phyloP scores from a whole-genome alignment of 92 coral and sea anemone genomes.

The Epizoanthus stellaris region DNA sequence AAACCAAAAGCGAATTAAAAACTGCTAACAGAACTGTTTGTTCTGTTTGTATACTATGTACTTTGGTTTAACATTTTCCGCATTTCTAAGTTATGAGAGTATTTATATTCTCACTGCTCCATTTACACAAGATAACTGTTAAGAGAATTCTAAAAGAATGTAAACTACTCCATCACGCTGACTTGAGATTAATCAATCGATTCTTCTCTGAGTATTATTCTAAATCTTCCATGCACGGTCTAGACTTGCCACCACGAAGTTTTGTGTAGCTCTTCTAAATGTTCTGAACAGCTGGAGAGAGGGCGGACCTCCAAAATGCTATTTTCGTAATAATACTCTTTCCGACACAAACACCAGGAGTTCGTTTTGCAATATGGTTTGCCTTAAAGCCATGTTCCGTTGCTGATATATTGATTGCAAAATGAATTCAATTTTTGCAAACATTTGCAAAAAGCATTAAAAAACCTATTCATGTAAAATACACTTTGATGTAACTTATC shows the following conservation, averaged over 20 bases:
- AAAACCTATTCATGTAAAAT: conserved; percentile 12
- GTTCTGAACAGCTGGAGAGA: conserved; percentile 28
- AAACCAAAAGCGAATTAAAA: no score
- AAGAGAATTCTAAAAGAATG: neutral
- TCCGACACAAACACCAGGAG: conserved; percentile 25
- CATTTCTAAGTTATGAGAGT: no score
- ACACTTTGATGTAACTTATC: conserved; percentile 6
- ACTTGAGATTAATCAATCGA: conserved; percentile 4
- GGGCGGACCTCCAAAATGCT: neutral
- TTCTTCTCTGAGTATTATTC: neutral
- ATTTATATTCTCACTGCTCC: no score
- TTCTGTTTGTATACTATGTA: no score
- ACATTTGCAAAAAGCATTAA: conserved; percentile 37
- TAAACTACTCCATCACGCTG: conserved; percentile 14
- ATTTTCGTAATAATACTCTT: conserved; percentile 4
- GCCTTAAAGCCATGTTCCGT: conserved; percentile 10
- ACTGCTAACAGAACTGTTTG: no score
- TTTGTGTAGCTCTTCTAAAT: neutral
- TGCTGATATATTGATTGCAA: neutral
- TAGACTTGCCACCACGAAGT: conserved; percentile 44
- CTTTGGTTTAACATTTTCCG: no score
- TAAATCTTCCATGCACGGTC: neutral
- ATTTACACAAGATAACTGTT: neutral
- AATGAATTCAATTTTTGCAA: neutral
- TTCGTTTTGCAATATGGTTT: neutral